Evolutionary conservation across 2,797 vertebrate species (phyloP).

Genomic region (Huso huso): DNA sequence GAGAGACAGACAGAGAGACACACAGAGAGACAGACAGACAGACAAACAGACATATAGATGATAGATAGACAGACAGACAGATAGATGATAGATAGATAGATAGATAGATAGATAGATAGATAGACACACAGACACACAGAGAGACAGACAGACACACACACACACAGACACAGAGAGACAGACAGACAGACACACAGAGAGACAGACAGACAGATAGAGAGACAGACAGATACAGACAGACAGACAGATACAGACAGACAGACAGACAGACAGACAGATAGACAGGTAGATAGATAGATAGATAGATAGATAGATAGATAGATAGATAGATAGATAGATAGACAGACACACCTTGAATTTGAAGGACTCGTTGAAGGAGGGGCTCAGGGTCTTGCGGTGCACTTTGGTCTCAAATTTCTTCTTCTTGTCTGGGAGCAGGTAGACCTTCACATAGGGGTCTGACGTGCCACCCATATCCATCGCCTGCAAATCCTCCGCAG

Average conservation of each 20-base stretch:
- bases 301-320: too few species aligned
- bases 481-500: conserved; percentile 77
- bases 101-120: background rate
- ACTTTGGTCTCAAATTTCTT: conserved; percentile 85
- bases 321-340: background rate
- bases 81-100: too few species aligned
- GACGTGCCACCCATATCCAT: conserved; percentile 87
- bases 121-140: too few species aligned
- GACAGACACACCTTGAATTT: conserved; percentile 70
- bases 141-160: too few species aligned
- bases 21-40: background rate
- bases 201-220: too few species aligned
- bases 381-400: conserved; percentile 83
- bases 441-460: conserved; percentile 83
- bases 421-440: conserved; percentile 80
- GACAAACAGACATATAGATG: too few species aligned
- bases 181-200: too few species aligned
- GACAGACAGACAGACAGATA: background rate
- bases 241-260: background rate
- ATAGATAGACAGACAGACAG: background rate
- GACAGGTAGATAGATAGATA: background rate
- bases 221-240: too few species aligned
- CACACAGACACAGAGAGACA: too few species aligned
- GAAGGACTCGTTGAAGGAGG: conserved; percentile 82
- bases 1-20: background rate